Conservation (phyloP, 1,140 invertebrate species). For the Hycleus cichorii region DNA sequence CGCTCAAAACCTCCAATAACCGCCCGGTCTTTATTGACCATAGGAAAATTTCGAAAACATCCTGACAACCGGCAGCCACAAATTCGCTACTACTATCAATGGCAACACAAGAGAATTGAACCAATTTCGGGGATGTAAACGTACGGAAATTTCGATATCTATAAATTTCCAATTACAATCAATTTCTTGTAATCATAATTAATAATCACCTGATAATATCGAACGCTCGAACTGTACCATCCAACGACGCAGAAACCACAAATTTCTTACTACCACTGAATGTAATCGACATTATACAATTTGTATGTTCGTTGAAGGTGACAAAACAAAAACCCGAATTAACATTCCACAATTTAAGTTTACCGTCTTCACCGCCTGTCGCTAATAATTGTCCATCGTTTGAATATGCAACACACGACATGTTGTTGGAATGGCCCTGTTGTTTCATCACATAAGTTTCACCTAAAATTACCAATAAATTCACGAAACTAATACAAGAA, state of each 20-base stretch:
- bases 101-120: slow-evolving; percentile 88
- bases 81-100: slow-evolving; percentile 85
- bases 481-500: background rate
- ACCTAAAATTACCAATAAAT: slow-evolving; percentile 38
- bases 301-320: slow-evolving; percentile 87
- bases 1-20: slow-evolving; percentile 82
- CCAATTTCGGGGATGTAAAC: slow-evolving; percentile 80
- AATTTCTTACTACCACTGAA: slow-evolving; percentile 91
- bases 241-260: slow-evolving; percentile 81
- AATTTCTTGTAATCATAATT: background rate
- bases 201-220: slow-evolving; percentile 68
- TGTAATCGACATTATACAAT: slow-evolving; percentile 67
- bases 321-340: slow-evolving; percentile 87
- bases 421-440: slow-evolving; percentile 86
- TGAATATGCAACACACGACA: slow-evolving; percentile 83
- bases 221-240: slow-evolving; percentile 93
- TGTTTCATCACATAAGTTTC: slow-evolving; percentile 98
- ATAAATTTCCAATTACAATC: background rate
- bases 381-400: slow-evolving; percentile 84
- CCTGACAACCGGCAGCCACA: slow-evolving; percentile 86
- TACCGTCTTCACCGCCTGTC: slow-evolving; percentile 92
- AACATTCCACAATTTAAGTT: slow-evolving; percentile 94
- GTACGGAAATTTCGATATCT: slow-evolving; percentile 96
- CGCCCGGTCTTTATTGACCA: slow-evolving; percentile 92
- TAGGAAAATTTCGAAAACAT: slow-evolving; percentile 90